Conservation (phyloP, 2,888 invertebrate genomes). For the Aricia artaxerxes region DNA sequence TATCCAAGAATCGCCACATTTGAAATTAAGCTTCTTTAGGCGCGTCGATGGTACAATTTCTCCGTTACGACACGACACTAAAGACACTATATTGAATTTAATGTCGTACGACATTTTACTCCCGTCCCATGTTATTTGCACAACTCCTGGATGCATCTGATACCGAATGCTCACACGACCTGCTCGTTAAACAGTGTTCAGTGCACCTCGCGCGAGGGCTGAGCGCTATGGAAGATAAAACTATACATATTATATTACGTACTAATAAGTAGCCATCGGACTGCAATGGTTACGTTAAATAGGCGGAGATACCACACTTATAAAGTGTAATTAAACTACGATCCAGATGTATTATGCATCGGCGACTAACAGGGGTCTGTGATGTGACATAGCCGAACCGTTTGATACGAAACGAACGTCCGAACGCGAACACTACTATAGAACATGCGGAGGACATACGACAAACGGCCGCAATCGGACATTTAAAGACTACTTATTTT, state of each 20-base stretch:
- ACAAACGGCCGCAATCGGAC: background rate
- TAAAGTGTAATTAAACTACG: slow-evolving; percentile 79
- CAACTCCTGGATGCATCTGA: background rate
- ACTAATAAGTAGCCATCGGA: slow-evolving; percentile 75
- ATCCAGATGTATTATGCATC: slow-evolving; percentile 78
- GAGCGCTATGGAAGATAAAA: slow-evolving; percentile 65
- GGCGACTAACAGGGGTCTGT: slow-evolving; percentile 55
- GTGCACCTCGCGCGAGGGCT: slow-evolving; percentile 52
- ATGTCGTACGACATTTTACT: background rate
- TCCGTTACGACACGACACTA: background rate
- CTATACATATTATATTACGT: slow-evolving; percentile 64
- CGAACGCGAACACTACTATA: slow-evolving; percentile 34
- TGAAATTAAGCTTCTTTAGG: background rate
- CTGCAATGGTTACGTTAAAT: slow-evolving; percentile 77
- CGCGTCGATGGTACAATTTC: background rate
- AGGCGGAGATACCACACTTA: slow-evolving; percentile 78
- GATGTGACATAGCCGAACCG: slow-evolving; percentile 61
- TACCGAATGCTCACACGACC: background rate
- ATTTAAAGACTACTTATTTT: too few species aligned
- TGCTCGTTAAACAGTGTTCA: slow-evolving; percentile 39
- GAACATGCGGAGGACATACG: slow-evolving; percentile 51
- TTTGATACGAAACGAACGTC: slow-evolving; percentile 28
- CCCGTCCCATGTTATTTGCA: background rate
- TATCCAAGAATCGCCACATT: background rate
- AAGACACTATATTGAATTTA: background rate